Conservation (phyloP, 2,888 invertebrate species). For the Ganaspis brasiliensis region DNA sequence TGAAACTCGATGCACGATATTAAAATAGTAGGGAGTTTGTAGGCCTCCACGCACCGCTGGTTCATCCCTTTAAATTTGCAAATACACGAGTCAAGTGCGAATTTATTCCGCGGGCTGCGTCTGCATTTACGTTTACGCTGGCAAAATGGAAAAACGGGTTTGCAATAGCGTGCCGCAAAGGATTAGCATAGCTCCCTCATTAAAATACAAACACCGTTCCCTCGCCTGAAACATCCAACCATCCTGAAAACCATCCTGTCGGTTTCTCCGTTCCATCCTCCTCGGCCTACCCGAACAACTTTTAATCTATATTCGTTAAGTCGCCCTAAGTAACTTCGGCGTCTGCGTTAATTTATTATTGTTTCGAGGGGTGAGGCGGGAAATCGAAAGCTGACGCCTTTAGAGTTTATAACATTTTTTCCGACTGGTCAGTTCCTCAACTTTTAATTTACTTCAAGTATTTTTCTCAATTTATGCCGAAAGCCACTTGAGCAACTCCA, state of each 20-base stretch:
- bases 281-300: slow-evolving; percentile 72
- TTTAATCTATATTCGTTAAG: slow-evolving; percentile 80
- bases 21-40: slow-evolving; percentile 71
- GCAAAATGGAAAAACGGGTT: slow-evolving; percentile 72
- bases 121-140: slow-evolving; percentile 56
- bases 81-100: slow-evolving; percentile 74
- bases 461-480: neutral
- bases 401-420: slow-evolving; percentile 61
- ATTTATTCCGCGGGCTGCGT: slow-evolving; percentile 73
- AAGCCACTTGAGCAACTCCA: slow-evolving; percentile 10
- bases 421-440: slow-evolving; percentile 60
- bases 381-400: slow-evolving; percentile 53
- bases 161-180: slow-evolving; percentile 69
- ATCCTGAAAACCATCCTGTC: slow-evolving; percentile 55
- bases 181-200: slow-evolving; percentile 80
- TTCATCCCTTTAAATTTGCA: slow-evolving; percentile 74
- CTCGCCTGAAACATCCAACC: slow-evolving; percentile 55
- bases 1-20: slow-evolving; percentile 63
- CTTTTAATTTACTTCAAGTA: slow-evolving; percentile 18
- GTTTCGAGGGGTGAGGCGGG: slow-evolving; percentile 58
- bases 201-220: slow-evolving; percentile 78
- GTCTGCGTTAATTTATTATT: slow-evolving; percentile 76
- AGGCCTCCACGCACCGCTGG: slow-evolving; percentile 58
- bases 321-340: slow-evolving; percentile 75
- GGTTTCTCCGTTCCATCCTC: slow-evolving; percentile 51